A percentile compares a stretch with the other conserved stretches of the same genome.
phyloP scores from a whole-genome alignment of 2,113 vertebrate species.

The Anser cygnoides region DNA sequence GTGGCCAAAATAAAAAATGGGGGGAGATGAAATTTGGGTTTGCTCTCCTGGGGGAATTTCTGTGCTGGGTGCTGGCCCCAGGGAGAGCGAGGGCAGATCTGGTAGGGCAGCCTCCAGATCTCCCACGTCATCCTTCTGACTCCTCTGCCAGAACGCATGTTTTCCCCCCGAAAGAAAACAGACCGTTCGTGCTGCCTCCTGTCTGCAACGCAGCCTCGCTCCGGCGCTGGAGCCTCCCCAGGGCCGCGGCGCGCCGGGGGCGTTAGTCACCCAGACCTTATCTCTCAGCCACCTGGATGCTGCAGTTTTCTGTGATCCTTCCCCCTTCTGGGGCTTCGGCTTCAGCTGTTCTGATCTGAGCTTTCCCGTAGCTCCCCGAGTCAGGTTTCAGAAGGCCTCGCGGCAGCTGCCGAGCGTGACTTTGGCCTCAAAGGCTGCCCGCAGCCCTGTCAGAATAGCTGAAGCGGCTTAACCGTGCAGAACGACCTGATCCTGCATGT shows the following conservation, averaged over 20 bases:
- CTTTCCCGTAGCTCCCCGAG: background rate
- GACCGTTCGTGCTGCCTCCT: background rate
- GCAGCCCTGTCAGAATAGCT: background rate
- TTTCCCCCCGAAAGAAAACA: background rate
- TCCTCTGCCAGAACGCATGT: background rate
- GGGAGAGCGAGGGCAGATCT: background rate
- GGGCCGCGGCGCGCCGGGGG: background rate
- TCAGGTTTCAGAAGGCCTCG: background rate
- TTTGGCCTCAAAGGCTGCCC: fast-evolving
- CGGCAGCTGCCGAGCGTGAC: fast-evolving
- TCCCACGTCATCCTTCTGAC: background rate
- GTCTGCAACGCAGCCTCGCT: background rate
- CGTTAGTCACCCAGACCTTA: background rate
- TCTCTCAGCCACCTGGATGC: background rate
- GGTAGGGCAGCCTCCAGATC: background rate
- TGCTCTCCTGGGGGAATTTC: fast-evolving
- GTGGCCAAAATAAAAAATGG: background rate
- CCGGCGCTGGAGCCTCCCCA: background rate
- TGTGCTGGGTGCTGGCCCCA: background rate
- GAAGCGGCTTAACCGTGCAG: background rate
- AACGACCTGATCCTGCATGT: background rate
- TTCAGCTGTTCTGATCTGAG: background rate
- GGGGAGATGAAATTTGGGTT: background rate
- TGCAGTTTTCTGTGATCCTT: background rate
- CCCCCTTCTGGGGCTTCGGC: background rate